Evolutionary conservation across 2,797 vertebrate species (phyloP).

Genomic region (Vultur gryphus): DNA sequence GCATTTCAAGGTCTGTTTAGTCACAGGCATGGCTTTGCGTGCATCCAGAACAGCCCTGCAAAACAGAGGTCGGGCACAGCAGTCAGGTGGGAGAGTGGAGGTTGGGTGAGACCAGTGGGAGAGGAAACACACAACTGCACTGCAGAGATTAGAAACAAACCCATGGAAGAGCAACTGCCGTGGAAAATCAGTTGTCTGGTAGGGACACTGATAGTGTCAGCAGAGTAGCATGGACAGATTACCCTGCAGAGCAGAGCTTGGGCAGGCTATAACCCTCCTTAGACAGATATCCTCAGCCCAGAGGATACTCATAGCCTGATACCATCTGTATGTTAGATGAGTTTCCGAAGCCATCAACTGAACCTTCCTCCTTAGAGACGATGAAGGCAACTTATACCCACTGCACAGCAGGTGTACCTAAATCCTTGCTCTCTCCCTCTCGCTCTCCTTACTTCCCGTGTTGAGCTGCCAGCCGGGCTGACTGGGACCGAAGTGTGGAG

Average conservation of each 20-base stretch:
- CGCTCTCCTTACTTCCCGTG: neutral
- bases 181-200: neutral
- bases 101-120: neutral
- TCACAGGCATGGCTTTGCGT: neutral
- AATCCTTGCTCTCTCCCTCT: neutral
- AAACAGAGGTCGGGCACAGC: neutral
- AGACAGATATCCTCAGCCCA: neutral
- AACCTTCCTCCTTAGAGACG: neutral
- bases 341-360: neutral
- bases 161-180: neutral
- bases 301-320: neutral
- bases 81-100: neutral
- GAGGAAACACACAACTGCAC: neutral
- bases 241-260: neutral
- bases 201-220: neutral
- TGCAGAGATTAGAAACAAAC: slow-evolving; percentile 25
- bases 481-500: neutral
- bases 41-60: neutral
- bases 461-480: neutral
- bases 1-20: neutral
- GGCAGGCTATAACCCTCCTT: neutral
- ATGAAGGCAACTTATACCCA: neutral
- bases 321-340: neutral
- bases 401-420: neutral
- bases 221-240: neutral